phyloP scores from a whole-genome alignment of 2,888 invertebrate genomes.

The Andrena bucephala region DNA sequence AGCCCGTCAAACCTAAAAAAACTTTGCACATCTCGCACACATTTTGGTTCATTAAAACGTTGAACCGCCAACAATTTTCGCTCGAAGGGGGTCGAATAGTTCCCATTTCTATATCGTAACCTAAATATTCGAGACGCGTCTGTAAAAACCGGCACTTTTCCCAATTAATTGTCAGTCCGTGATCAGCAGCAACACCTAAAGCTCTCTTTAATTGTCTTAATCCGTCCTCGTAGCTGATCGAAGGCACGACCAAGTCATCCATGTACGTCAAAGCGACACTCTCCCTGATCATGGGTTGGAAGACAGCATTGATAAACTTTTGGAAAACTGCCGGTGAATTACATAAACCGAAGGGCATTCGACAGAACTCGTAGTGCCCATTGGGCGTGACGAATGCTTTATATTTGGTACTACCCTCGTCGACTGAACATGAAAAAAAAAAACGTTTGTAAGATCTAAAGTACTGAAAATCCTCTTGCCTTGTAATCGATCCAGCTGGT shows the following conservation, averaged over 20 bases:
- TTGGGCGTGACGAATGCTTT: not conserved
- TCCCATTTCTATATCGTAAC: conserved; percentile 8
- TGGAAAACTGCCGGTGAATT: conserved; percentile 41
- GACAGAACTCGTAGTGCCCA: conserved; percentile 61
- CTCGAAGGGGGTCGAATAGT: conserved; percentile 10
- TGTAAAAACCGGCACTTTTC: conserved; percentile 17
- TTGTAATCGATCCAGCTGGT: too few relatives aligned
- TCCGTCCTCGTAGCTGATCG: not conserved
- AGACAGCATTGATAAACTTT: conserved; percentile 54
- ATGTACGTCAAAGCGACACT: not conserved
- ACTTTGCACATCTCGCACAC: conserved; percentile 5
- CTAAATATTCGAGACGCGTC: not conserved
- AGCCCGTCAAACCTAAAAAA: conserved; percentile 63
- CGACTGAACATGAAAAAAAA: not conserved
- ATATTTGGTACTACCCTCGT: not conserved
- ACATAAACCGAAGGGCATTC: not conserved
- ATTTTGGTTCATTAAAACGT: conserved; percentile 45
- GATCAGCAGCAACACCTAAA: not conserved
- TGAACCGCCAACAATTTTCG: conserved; percentile 60
- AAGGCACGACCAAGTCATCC: conserved; percentile 16
- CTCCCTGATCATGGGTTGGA: conserved; percentile 44
- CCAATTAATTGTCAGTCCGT: conserved; percentile 16
- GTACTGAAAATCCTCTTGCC: too few relatives aligned
- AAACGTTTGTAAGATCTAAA: not conserved
- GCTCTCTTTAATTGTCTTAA: not conserved